Percentiles rank a stretch among this genome's conserved stretches.
phyloP scores from a whole-genome alignment of 2,888 invertebrate genomes.

The Eristalinus sepulchralis region DNA sequence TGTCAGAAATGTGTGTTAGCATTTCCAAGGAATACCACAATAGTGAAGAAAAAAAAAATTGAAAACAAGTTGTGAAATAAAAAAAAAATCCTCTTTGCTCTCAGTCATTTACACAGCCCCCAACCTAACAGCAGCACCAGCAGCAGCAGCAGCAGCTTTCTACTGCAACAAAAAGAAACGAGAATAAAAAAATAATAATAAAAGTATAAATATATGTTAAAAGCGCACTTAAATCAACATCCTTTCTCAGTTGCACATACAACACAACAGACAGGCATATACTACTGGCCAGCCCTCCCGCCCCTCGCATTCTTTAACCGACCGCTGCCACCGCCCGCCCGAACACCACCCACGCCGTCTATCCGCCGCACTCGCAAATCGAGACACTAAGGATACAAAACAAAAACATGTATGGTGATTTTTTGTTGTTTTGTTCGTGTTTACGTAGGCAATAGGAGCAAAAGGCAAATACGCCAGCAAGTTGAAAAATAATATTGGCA shows the following conservation, averaged over 20 bases:
- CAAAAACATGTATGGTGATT: conserved; percentile 62
- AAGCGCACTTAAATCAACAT: conserved; percentile 71
- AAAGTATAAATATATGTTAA: conserved; percentile 66
- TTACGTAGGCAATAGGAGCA: conserved; percentile 60
- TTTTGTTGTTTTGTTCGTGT: conserved; percentile 56
- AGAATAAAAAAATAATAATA: neutral
- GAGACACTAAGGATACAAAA: conserved; percentile 66
- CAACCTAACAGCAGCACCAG: conserved; percentile 29
- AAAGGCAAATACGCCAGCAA: conserved; percentile 63
- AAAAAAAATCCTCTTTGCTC: conserved; percentile 46
- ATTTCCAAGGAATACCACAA: conserved; percentile 56
- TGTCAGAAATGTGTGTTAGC: conserved; percentile 52
- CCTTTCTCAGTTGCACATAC: conserved; percentile 52
- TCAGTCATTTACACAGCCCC: conserved; percentile 39
- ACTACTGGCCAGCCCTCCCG: conserved; percentile 38
- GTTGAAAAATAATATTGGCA: conserved; percentile 70
- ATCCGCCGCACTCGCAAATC: conserved; percentile 36
- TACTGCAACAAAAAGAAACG: conserved; percentile 42
- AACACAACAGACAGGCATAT: conserved; percentile 52
- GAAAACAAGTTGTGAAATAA: conserved; percentile 57
- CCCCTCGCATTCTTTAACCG: conserved; percentile 8
- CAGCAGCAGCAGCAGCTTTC: conserved; percentile 43
- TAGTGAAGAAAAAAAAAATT: conserved; percentile 31
- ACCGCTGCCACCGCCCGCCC: conserved; percentile 18
- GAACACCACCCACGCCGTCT: conserved; percentile 17